Evolutionary conservation across 2,797 vertebrate species (phyloP).

Genomic region (Cyclura pinguis): DNA sequence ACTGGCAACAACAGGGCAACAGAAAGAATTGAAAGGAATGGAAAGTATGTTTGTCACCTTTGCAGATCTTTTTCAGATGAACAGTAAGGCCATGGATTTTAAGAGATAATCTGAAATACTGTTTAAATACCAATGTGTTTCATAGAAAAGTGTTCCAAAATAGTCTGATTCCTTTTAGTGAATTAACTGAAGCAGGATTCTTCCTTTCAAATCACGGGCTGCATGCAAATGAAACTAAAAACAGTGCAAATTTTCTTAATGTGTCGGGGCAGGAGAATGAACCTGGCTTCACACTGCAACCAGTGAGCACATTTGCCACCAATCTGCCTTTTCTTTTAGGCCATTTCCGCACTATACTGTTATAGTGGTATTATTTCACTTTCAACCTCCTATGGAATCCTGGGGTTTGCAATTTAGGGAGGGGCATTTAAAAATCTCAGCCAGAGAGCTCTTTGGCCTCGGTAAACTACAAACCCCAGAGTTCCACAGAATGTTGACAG

Average conservation of each 20-base stretch:
- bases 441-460: too few relatives aligned
- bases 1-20: conserved; percentile 70
- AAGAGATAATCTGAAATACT: neutral
- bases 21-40: conserved; percentile 76
- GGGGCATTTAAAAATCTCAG: too few relatives aligned
- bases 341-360: too few relatives aligned
- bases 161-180: conserved; percentile 1
- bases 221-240: neutral
- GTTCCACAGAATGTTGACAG: too few relatives aligned
- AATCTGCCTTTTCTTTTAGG: neutral
- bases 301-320: neutral
- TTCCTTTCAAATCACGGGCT: conserved; percentile 12
- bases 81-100: neutral
- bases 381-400: too few relatives aligned
- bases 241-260: neutral
- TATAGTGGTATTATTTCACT: too few relatives aligned
- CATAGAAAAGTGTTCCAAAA: neutral
- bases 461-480: too few relatives aligned
- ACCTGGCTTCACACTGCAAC: neutral
- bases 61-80: neutral
- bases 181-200: neutral
- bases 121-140: conserved; percentile 3
- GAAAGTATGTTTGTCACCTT: conserved; percentile 60
- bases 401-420: too few relatives aligned
- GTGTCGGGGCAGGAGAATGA: neutral